Percentiles rank a stretch among this genome's conserved stretches.
Evolutionary conservation across 2,888 invertebrate genomes (phyloP).

Genomic region (Ryuthela nishihirai): DNA sequence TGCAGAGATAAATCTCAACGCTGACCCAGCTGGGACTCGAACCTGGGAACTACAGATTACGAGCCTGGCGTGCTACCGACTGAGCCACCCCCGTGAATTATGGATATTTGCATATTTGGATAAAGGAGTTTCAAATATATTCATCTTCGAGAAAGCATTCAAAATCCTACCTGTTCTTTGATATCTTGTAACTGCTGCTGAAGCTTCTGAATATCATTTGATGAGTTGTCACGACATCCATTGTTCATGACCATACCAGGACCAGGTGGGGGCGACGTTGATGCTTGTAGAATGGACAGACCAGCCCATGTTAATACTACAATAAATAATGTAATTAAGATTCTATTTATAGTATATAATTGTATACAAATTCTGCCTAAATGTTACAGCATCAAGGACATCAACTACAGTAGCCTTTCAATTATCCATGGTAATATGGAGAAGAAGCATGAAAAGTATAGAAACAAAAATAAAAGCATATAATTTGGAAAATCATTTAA

Average conservation of each 20-base stretch:
- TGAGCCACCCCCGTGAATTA: neutral
- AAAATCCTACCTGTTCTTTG: conserved; percentile 78
- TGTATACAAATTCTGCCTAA: too few relatives aligned
- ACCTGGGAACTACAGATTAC: too few relatives aligned
- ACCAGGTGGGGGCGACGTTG: conserved; percentile 9
- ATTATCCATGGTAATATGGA: too few relatives aligned
- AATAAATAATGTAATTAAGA: neutral
- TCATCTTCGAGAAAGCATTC: conserved; percentile 50
- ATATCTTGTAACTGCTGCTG: conserved; percentile 96
- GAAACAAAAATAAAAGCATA: too few relatives aligned
- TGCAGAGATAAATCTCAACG: too few relatives aligned
- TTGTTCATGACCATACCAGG: conserved; percentile 56
- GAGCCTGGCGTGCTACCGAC: too few relatives aligned
- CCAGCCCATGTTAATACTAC: conserved; percentile 15
- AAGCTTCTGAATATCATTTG: conserved; percentile 78
- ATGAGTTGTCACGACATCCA: conserved; percentile 63
- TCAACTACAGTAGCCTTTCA: too few relatives aligned
- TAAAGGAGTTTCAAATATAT: neutral
- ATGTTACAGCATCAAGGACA: too few relatives aligned
- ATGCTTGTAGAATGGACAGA: conserved; percentile 16
- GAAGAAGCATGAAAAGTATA: too few relatives aligned
- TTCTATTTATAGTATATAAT: too few relatives aligned
- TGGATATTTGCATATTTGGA: neutral
- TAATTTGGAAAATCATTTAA: too few relatives aligned
- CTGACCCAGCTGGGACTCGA: too few relatives aligned